These are phyloP conservation scores for Leucophenga maculata DNA, from an alignment of 2,888 invertebrate genomes.

Conservation along the genomic window DNA sequence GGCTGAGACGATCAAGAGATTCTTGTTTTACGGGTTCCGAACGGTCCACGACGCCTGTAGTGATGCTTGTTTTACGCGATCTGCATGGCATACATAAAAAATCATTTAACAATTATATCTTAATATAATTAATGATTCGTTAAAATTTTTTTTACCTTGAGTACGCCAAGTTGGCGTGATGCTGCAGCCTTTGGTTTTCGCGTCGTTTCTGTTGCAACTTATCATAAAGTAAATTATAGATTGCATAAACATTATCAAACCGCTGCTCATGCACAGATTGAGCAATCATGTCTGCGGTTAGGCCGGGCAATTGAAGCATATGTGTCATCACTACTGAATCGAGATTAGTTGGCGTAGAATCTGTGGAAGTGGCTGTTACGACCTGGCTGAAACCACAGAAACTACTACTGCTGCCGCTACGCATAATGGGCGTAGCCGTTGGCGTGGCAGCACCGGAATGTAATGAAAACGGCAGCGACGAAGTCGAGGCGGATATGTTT, in stretches of 20 bases:
- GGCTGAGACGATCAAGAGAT: conserved; percentile 70
- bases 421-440: conserved; percentile 33
- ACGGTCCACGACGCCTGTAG: conserved; percentile 76
- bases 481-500: conserved; percentile 34
- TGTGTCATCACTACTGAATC: conserved; percentile 85
- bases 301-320: conserved; percentile 85
- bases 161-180: conserved; percentile 70
- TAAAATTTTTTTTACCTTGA: conserved; percentile 57
- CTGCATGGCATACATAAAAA: conserved; percentile 46
- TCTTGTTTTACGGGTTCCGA: conserved; percentile 71
- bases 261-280: conserved; percentile 87
- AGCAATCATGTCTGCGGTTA: conserved; percentile 81
- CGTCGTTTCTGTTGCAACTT: conserved; percentile 77
- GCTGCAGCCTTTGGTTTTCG: conserved; percentile 71
- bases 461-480: conserved; percentile 26
- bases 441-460: conserved; percentile 31
- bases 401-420: conserved; percentile 51
- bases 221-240: conserved; percentile 91
- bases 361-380: conserved; percentile 36
- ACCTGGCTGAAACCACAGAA: conserved; percentile 45
- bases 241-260: conserved; percentile 94
- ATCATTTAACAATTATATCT: too few species aligned
- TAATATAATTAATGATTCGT: background rate
- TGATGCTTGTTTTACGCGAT: conserved; percentile 78
- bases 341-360: conserved; percentile 67